A percentile compares a stretch with the other conserved stretches of the same genome.
These are phyloP conservation scores for Chascanopsetta lugubris DNA, from an alignment of 2,113 vertebrate genomes.

Conservation along the genomic window DNA sequence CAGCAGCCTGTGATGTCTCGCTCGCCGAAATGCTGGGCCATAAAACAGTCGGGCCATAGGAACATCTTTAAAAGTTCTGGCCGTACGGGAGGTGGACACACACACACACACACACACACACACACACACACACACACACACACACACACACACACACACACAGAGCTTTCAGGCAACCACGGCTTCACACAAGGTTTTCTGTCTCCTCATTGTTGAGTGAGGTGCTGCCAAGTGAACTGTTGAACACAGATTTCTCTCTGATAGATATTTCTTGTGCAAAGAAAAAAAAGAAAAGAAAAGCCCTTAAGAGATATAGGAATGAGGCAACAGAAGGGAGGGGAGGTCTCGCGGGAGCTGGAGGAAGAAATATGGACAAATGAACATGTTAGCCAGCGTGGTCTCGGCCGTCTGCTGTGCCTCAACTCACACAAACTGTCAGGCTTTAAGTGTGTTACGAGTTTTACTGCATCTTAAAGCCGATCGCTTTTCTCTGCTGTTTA, in stretches of 20 bases:
- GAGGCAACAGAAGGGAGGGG: constrained; percentile 73
- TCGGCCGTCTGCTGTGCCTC: constrained; percentile 64
- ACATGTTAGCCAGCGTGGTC: constrained; percentile 67
- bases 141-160: too few relatives aligned
- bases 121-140: too few relatives aligned
- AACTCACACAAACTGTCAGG: constrained; percentile 41
- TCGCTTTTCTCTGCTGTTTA: constrained; percentile 8
- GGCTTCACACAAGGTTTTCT: constrained; percentile 36
- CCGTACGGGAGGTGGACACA: too few relatives aligned
- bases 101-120: too few relatives aligned
- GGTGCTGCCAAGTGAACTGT: constrained; percentile 73
- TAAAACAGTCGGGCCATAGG: constrained; percentile 15
- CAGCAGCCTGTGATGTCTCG: constrained; percentile 7
- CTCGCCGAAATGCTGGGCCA: neutral
- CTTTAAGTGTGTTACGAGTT: constrained; percentile 46
- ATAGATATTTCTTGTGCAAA: constrained; percentile 70
- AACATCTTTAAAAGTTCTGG: constrained; percentile 15
- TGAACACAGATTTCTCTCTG: constrained; percentile 72
- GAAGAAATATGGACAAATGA: constrained; percentile 80
- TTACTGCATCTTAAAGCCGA: constrained; percentile 33
- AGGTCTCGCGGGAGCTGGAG: constrained; percentile 54
- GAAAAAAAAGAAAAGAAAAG: constrained; percentile 60
- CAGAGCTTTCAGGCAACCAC: constrained; percentile 23
- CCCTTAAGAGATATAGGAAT: constrained; percentile 68
- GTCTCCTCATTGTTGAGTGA: constrained; percentile 54